Evolutionary conservation across 2,797 vertebrate species (phyloP), one percentile per base, ranked within the genome.

Genomic region (Peromyscus melanophrys): DNA sequence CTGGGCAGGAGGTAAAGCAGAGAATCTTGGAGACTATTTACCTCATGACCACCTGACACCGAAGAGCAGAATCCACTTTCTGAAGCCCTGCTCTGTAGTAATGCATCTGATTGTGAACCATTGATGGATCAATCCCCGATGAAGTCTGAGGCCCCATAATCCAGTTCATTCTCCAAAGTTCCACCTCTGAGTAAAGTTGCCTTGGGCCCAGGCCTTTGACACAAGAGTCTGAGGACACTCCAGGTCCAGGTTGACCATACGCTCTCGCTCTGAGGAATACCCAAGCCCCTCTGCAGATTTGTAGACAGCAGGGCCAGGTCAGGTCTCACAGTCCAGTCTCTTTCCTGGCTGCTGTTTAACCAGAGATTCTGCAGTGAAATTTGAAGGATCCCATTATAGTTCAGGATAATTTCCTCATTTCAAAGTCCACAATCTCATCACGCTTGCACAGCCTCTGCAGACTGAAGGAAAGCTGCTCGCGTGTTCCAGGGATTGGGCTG

Each of bases 401-500:
- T n/a, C 8, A 61, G 43, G 29, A 43, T 77, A 29, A 43, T 89
- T 9, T 95, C 65, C 21, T 46, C 27, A 29, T 65, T 46, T 49
- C 29, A 34, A 37, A 73, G 31, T 78, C 27, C 19, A 3, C 52
- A 27, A 34, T 46, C 6, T 83, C 71, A 8, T 17, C 83, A 37
- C 37, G 9, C 71, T 12, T n/a, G 49, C 57, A 29, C 1, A 34
- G 40, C 31, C 40, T 52, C 46, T 55, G 52, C 31, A 52, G 63
- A 17, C 3, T 12, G 0, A 65, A 13, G 46, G 31, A 59, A 57
- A 1, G 0, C 8, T 46, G 13, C 31, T 23, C 1, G 1, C 17
- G 6, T 49, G 4, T 37, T 69, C 37, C 16, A 1, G 37, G n/a
- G 40, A 4, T 40, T 40, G 37, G 14, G 9, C 27, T 71, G 25